A percentile compares a stretch with the other conserved stretches of the same genome.
Evolutionary conservation across 2,888 invertebrate genomes (phyloP).

Genomic region (Ferrisia virgata): DNA sequence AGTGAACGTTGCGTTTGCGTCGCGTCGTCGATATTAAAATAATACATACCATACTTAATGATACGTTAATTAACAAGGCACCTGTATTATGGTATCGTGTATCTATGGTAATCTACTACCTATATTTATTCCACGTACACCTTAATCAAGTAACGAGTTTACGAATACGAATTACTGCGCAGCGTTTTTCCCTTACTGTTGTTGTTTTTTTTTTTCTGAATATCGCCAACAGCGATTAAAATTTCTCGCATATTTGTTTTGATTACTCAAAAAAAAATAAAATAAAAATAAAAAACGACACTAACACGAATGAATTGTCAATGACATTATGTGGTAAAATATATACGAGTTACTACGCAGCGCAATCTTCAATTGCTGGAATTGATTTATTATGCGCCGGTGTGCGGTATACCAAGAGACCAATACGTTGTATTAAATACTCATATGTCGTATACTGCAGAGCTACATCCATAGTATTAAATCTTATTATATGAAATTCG

Average conservation of each 20-base stretch:
- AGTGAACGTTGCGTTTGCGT: neutral
- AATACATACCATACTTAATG: neutral
- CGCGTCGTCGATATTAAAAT: neutral
- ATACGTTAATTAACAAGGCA: neutral
- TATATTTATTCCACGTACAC: neutral
- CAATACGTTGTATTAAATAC: neutral
- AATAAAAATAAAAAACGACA: neutral
- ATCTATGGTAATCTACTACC: neutral
- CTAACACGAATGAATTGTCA: neutral
- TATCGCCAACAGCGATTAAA: neutral
- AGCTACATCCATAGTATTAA: neutral
- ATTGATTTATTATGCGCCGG: neutral
- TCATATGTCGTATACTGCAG: no score
- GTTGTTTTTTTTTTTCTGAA: neutral
- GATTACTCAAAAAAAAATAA: neutral
- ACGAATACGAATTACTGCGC: neutral
- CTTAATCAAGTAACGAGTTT: neutral
- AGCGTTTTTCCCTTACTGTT: neutral
- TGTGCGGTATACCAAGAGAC: neutral
- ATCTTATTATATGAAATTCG: neutral
- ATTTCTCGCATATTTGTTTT: neutral
- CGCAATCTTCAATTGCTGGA: neutral
- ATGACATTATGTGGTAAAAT: neutral
- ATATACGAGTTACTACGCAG: neutral
- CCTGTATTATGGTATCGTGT: neutral